A percentile compares a stretch with the other conserved stretches of the same genome.
phyloP scores from a whole-genome alignment of 2,113 vertebrate genomes.

The Syngnathus typhle region DNA sequence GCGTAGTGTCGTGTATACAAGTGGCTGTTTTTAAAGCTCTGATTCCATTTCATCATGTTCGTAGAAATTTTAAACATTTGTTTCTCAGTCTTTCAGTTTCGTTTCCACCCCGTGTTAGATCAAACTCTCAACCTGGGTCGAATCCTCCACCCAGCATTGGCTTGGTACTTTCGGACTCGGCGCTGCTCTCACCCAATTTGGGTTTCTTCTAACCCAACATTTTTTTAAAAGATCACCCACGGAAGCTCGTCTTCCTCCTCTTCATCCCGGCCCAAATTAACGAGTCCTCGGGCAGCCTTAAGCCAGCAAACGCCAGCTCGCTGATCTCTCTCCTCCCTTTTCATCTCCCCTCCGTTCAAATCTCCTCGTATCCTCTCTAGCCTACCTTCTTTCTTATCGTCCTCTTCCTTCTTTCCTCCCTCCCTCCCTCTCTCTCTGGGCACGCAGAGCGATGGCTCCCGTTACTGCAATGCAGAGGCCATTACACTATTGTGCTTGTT shows the following conservation, averaged over 20 bases:
- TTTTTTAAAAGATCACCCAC: background rate
- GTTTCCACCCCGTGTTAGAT: background rate
- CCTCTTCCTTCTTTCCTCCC: slow-evolving; percentile 22
- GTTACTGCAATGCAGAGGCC: slow-evolving; percentile 68
- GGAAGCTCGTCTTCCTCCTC: slow-evolving; percentile 7
- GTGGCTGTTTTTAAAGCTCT: background rate
- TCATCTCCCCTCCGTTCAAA: slow-evolving; percentile 44
- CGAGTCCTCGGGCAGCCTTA: slow-evolving; percentile 49
- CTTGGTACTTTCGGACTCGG: no score
- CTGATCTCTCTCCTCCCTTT: slow-evolving; percentile 51
- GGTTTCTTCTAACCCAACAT: no score
- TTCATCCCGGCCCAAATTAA: slow-evolving; percentile 35
- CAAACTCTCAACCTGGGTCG: background rate
- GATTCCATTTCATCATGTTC: background rate
- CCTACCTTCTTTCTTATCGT: slow-evolving; percentile 49
- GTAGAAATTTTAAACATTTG: no score
- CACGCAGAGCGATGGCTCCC: slow-evolving; percentile 53
- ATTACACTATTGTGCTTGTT: slow-evolving; percentile 45
- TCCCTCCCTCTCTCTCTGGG: slow-evolving; percentile 6
- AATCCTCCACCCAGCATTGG: background rate
- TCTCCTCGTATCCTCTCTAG: slow-evolving; percentile 50
- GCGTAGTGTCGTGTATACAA: background rate
- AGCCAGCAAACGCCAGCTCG: slow-evolving; percentile 49
- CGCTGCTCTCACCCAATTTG: no score
- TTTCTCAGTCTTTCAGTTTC: no score